phyloP scores from a whole-genome alignment of 2,797 vertebrate genomes.

The Eptatretus atami region DNA sequence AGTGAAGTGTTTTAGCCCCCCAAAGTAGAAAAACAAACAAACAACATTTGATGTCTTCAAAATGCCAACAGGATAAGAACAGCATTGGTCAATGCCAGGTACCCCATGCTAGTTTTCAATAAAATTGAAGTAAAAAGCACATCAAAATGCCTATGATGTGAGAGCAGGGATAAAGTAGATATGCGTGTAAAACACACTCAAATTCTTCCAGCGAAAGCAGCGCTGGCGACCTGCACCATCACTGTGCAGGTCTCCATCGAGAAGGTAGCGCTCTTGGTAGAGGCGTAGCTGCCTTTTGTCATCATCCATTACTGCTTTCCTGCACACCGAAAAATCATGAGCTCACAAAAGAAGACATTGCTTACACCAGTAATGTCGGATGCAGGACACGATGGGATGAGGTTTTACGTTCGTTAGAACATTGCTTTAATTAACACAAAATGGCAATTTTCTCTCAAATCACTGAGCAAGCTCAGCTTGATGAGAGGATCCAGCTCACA shows the following conservation, averaged over 20 bases:
- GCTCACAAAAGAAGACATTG: too few species aligned
- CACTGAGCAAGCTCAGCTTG: background rate
- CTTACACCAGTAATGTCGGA: background rate
- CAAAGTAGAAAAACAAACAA: too few species aligned
- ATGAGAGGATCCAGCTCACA: background rate
- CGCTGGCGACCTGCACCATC: conserved; percentile 62
- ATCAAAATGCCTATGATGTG: too few species aligned
- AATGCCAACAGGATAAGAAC: too few species aligned
- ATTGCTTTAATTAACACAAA: background rate
- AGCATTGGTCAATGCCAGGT: too few species aligned
- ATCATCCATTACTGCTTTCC: conserved; percentile 68
- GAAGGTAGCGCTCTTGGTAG: conserved; percentile 65
- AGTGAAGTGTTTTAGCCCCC: too few species aligned
- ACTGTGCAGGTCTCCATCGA: conserved; percentile 64
- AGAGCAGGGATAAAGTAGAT: too few species aligned
- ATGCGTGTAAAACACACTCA: conserved; percentile 16
- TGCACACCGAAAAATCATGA: conserved; percentile 11
- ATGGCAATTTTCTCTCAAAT: background rate
- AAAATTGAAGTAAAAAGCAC: too few species aligned
- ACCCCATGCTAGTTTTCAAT: too few species aligned
- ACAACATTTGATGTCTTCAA: too few species aligned
- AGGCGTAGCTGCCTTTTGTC: conserved; percentile 57
- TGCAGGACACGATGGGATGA: too few species aligned
- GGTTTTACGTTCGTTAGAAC: background rate
- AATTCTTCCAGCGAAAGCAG: conserved; percentile 68